Evolutionary conservation across 1,140 invertebrate genomes (phyloP).

Genomic region (Steinernema feltiae): DNA sequence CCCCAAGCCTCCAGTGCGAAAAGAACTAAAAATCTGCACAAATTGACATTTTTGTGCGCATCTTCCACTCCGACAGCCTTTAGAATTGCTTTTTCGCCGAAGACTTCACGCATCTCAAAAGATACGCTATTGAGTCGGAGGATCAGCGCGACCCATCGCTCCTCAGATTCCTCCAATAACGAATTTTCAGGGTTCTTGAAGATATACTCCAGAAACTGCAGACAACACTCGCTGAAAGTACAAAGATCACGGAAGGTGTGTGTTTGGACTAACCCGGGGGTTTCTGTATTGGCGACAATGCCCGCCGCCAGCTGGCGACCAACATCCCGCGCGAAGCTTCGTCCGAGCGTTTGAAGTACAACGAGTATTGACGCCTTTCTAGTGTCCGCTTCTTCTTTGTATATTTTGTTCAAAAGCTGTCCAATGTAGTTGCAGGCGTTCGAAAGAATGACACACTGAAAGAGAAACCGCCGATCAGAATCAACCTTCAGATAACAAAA

Average conservation of each 20-base stretch:
- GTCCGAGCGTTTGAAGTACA: not conserved
- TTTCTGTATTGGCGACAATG: not conserved
- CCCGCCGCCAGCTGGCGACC: not conserved
- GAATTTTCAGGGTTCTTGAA: not conserved
- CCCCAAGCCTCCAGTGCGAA: not conserved
- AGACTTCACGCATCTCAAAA: not conserved
- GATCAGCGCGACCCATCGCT: not conserved
- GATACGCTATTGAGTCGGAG: not conserved
- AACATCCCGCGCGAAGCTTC: not conserved
- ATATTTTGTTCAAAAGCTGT: not conserved
- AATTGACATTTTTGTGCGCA: not conserved
- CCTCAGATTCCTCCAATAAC: not conserved
- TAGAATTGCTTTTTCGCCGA: not conserved
- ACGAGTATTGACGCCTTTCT: not conserved
- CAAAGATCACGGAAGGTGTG: not conserved
- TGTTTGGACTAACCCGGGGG: not conserved
- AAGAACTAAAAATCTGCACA: not conserved
- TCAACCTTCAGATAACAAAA: not conserved
- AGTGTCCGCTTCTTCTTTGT: not conserved
- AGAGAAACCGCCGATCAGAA: not conserved
- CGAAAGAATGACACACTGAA: not conserved
- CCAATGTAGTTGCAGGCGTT: constrained; percentile 4
- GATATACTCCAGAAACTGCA: not conserved
- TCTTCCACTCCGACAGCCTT: not conserved
- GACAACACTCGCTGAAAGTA: not conserved